These are phyloP conservation scores for Ophion costatus DNA, from an alignment of 2,888 invertebrate genomes.

Conservation along the genomic window DNA sequence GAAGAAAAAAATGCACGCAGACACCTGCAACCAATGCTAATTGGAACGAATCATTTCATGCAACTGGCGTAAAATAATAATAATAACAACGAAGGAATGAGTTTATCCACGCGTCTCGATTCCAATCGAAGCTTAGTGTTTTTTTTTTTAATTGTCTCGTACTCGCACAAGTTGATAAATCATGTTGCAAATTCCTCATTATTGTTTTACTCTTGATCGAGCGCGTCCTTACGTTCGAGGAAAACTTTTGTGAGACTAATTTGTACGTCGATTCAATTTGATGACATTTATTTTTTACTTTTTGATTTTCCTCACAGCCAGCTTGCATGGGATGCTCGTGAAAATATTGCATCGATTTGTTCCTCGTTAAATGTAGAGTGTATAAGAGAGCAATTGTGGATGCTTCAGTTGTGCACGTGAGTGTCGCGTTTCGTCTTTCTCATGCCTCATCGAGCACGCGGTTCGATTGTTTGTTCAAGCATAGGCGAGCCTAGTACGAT, in stretches of 20 bases:
- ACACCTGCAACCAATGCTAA: slow-evolving; percentile 66
- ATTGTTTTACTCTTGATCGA: slow-evolving; percentile 24
- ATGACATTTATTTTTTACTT: background rate
- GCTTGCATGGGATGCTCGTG: background rate
- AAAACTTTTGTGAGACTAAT: background rate
- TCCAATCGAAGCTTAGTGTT: slow-evolving; percentile 12
- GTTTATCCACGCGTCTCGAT: slow-evolving; percentile 29
- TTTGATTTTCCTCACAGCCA: slow-evolving; percentile 7
- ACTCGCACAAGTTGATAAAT: slow-evolving; percentile 19
- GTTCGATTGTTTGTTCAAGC: slow-evolving; percentile 43
- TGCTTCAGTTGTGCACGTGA: slow-evolving; percentile 21
- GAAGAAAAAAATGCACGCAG: slow-evolving; percentile 26
- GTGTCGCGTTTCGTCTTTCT: slow-evolving; percentile 5
- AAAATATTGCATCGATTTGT: slow-evolving; percentile 37
- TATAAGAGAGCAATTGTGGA: slow-evolving; percentile 21
- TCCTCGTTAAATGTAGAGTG: slow-evolving; percentile 18
- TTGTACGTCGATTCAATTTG: background rate
- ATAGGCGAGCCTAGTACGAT: slow-evolving; percentile 33
- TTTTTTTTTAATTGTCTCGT: background rate
- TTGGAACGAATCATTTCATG: slow-evolving; percentile 71
- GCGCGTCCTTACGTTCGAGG: background rate
- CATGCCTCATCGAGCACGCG: slow-evolving; percentile 3
- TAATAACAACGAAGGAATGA: slow-evolving; percentile 11
- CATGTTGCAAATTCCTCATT: slow-evolving; percentile 4
- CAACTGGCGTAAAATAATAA: slow-evolving; percentile 55